A percentile compares a stretch with the other conserved stretches of the same genome.
These are phyloP conservation scores for Echinarachnius parma DNA, from an alignment of 53 echinoderm and acorn worm species.

Conservation along the genomic window DNA sequence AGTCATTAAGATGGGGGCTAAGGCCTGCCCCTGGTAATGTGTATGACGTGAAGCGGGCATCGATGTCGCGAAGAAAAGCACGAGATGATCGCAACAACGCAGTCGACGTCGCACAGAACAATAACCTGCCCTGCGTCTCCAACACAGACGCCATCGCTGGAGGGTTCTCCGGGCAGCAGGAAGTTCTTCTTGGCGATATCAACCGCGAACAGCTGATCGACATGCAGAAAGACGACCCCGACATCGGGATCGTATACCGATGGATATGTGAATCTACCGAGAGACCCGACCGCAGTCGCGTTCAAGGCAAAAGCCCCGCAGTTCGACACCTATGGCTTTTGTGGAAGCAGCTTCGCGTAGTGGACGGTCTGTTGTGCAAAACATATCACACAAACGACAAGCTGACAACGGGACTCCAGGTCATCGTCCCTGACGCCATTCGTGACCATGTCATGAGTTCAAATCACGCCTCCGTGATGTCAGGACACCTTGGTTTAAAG, in stretches of 20 bases:
- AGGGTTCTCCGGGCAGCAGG: slow-evolving; percentile 17
- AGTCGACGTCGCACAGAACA: neutral
- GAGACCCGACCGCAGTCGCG: slow-evolving; percentile 44
- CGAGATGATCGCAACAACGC: neutral
- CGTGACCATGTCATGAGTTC: no score
- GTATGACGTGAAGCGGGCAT: slow-evolving; percentile 11
- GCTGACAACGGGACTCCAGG: no score
- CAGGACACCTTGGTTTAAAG: no score
- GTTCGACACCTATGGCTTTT: no score
- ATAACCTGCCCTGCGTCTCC: slow-evolving; percentile 39
- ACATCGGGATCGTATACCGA: slow-evolving; percentile 19
- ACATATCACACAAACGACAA: no score
- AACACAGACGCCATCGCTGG: slow-evolving; percentile 30
- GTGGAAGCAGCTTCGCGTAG: no score
- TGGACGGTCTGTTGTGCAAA: no score
- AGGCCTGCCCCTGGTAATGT: no score
- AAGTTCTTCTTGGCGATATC: neutral
- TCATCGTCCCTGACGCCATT: no score
- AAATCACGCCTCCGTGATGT: no score
- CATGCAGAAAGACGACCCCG: slow-evolving; percentile 36
- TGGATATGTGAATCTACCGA: slow-evolving; percentile 42
- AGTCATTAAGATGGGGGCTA: no score
- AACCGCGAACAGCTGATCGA: slow-evolving; percentile 12
- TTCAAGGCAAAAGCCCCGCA: no score
- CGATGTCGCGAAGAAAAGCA: slow-evolving; percentile 11